phyloP scores from a whole-genome alignment of 2,113 vertebrate genomes.

The Sceloporus tristichus region DNA sequence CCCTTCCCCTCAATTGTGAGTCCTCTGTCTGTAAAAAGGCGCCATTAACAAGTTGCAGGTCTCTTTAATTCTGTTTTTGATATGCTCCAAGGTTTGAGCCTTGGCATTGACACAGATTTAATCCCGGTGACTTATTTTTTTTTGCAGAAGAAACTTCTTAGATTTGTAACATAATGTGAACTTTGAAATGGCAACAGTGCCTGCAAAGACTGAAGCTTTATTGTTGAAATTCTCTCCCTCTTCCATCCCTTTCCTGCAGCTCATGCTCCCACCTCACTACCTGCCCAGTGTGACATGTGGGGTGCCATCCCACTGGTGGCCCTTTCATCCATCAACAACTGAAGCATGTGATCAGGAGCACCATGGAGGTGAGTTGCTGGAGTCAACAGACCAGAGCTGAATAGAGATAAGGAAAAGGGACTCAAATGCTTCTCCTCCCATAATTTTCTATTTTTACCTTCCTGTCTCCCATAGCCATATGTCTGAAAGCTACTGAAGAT shows the following conservation, averaged over 20 bases:
- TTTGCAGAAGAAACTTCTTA: not conserved
- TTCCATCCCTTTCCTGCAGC: not conserved
- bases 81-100: not conserved
- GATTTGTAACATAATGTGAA: too few species aligned
- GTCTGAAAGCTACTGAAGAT: not conserved
- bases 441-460: too few species aligned
- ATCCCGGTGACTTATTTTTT: not conserved
- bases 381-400: not conserved
- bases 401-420: too few species aligned
- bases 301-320: not conserved
- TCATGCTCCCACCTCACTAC: not conserved
- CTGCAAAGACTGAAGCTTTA: not conserved
- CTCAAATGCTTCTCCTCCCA: not conserved
- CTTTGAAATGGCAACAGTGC: not conserved
- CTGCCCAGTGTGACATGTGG: slow-evolving; percentile 5
- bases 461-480: not conserved
- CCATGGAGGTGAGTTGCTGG: slow-evolving; percentile 41
- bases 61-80: not conserved
- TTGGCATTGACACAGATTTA: not conserved
- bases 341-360: slow-evolving; percentile 50
- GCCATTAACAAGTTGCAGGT: not conserved
- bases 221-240: not conserved
- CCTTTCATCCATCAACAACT: slow-evolving; percentile 2
- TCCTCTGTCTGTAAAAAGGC: not conserved
- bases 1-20: not conserved